Evolutionary conservation across 1,140 invertebrate species (phyloP), one percentile per base, ranked within the genome.

Genomic region (Harlomillsia oculata): DNA sequence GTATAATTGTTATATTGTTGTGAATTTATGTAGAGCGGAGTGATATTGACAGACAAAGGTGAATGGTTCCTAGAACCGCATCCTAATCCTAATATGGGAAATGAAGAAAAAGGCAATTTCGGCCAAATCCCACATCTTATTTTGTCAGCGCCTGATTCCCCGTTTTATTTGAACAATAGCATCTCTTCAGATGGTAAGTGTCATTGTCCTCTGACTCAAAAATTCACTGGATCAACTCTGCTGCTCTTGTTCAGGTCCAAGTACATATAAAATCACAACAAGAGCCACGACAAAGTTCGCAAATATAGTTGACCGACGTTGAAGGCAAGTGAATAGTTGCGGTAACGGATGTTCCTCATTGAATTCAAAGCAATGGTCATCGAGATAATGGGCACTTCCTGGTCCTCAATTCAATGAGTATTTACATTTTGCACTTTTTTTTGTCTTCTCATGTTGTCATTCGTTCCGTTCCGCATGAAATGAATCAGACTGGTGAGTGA

Each of bases 51-150:
- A 16, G 45, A 48, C 18, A 41, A 57, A n/a, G 54, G 37, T 16
- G 23, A 53, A n/a, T 53, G 36, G 28, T 39, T 61, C 11, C 56
- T 61, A 48, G 40, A 61, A 39, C 53, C 53, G 5, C 29, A 52
- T 41, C 57, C 50, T 25, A 30, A 34, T 28, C 13, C 18, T 28
- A 28, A 49, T 20, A 48, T 5, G 21, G 21, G 25, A 20, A 14
- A 40, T 26, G 25, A 20, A 20, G 18, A 41, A 29, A 51, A 49
- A n/a, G 9, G 16, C 48, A 11, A 13, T 28, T 5, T 11, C n/a
- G 29, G 46, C 28, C 3, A 18, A 20, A 28, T 28, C 20, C 18
- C 28, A 21, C 45, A 39, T 25, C 37, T 45, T 49, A 25, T 51
- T 20, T 16, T 50, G 14, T 8, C 21, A 5, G 18, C 32, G 11